These are phyloP conservation scores for Tinea semifulvella DNA, from an alignment of 2,888 invertebrate species.

Conservation along the genomic window DNA sequence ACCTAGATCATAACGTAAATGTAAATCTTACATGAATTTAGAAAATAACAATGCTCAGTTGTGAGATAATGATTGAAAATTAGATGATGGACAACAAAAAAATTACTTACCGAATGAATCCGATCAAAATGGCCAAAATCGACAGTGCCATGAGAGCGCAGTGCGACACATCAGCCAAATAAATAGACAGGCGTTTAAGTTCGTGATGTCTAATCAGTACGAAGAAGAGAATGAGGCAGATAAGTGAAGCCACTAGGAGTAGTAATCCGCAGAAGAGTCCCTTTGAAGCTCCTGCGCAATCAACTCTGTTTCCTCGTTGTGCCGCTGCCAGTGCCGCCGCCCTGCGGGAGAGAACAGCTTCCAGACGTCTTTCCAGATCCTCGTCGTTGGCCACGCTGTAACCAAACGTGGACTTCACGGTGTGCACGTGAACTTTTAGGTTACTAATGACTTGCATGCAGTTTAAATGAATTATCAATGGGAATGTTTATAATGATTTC, in stretches of 20 bases:
- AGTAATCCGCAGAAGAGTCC: slow-evolving; percentile 92
- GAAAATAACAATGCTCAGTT: no score
- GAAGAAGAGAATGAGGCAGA: slow-evolving; percentile 95
- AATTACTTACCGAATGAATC: slow-evolving; percentile 80
- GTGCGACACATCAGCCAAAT: slow-evolving; percentile 91
- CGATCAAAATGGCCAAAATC: slow-evolving; percentile 88
- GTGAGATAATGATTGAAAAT: no score
- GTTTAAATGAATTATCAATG: no score
- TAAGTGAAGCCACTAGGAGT: slow-evolving; percentile 87
- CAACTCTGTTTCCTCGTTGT: slow-evolving; percentile 83
- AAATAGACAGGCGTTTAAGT: slow-evolving; percentile 85
- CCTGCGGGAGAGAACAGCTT: slow-evolving; percentile 86
- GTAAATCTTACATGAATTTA: no score
- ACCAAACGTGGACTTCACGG: slow-evolving; percentile 55
- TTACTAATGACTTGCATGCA: background rate
- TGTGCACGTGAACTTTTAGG: no score
- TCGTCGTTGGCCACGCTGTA: slow-evolving; percentile 73
- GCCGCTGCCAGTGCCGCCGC: slow-evolving; percentile 88
- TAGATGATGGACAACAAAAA: background rate
- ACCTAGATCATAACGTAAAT: no score
- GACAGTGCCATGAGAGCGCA: slow-evolving; percentile 88
- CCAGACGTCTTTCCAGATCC: slow-evolving; percentile 87
- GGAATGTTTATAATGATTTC: no score
- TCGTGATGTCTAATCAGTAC: slow-evolving; percentile 89
- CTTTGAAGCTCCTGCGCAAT: slow-evolving; percentile 94